These are phyloP conservation scores for Selenia dentaria DNA, from an alignment of 2,888 invertebrate species.

Conservation along the genomic window DNA sequence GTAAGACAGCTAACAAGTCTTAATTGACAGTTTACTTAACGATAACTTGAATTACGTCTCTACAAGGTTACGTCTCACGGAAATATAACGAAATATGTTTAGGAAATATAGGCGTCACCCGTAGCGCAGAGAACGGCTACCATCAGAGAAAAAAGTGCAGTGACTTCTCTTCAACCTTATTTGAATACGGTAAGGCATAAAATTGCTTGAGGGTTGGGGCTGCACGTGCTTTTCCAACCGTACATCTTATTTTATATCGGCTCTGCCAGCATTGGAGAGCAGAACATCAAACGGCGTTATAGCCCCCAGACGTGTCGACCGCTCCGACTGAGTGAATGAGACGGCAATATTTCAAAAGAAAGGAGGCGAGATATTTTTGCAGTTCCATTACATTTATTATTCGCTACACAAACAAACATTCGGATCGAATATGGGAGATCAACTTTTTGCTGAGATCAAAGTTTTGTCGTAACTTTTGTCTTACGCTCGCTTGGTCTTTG, in stretches of 20 bases:
- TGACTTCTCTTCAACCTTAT: slow-evolving; percentile 11
- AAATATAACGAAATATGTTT: slow-evolving; percentile 81
- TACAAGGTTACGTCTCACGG: slow-evolving; percentile 70
- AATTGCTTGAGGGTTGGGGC: slow-evolving; percentile 8
- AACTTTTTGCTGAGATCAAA: slow-evolving; percentile 46
- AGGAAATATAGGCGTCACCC: slow-evolving; percentile 83
- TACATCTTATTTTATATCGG: slow-evolving; percentile 79
- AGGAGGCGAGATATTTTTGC: slow-evolving; percentile 65
- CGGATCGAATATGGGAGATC: slow-evolving; percentile 53
- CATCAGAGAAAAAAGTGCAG: slow-evolving; percentile 24
- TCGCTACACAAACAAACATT: slow-evolving; percentile 70
- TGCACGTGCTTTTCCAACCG: slow-evolving; percentile 43
- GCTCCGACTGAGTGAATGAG: slow-evolving; percentile 61
- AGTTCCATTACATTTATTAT: slow-evolving; percentile 76
- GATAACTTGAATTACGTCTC: slow-evolving; percentile 40
- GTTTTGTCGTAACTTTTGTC: slow-evolving; percentile 44
- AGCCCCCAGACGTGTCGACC: slow-evolving; percentile 80
- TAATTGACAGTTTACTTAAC: no score
- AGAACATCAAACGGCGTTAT: slow-evolving; percentile 84
- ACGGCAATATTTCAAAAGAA: slow-evolving; percentile 55
- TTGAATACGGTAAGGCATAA: slow-evolving; percentile 6
- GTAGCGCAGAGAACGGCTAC: slow-evolving; percentile 63
- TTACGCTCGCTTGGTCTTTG: slow-evolving; percentile 8
- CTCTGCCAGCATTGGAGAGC: slow-evolving; percentile 83
- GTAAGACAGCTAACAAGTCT: no score